These are phyloP conservation scores for Sphaeramia orbicularis DNA, from an alignment of 2,797 vertebrate genomes.

Conservation along the genomic window DNA sequence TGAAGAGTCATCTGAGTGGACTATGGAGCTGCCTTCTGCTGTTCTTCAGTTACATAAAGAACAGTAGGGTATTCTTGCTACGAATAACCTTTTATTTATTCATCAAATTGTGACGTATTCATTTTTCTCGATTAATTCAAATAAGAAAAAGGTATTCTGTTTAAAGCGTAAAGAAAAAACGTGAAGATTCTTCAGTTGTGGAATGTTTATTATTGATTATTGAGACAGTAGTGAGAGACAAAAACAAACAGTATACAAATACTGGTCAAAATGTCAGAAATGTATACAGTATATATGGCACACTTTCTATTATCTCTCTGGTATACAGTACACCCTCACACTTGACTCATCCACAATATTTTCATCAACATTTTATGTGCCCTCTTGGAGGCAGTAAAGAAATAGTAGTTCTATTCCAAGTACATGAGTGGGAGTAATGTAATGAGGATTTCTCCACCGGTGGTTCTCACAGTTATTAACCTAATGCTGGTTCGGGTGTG, in stretches of 20 bases:
- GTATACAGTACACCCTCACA: constrained; percentile 66
- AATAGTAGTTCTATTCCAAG: constrained; percentile 73
- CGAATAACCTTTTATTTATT: constrained; percentile 4
- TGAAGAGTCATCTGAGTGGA: constrained; percentile 7
- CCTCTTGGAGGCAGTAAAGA: constrained; percentile 71
- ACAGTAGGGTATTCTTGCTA: constrained; percentile 5
- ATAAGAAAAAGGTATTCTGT: neutral
- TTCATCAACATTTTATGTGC: constrained; percentile 59
- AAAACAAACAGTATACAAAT: constrained; percentile 56
- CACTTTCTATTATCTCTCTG: constrained; percentile 42
- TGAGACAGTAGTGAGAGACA: constrained; percentile 56
- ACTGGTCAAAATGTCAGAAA: constrained; percentile 51
- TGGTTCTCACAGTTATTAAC: constrained; percentile 66
- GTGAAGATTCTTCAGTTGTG: constrained; percentile 19
- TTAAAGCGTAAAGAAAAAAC: neutral
- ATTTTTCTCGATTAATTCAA: constrained; percentile 1
- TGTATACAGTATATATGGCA: constrained; percentile 51
- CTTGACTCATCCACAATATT: constrained; percentile 66
- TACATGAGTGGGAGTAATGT: constrained; percentile 73
- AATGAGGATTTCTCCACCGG: constrained; percentile 70
- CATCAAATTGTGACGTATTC: constrained; percentile 6
- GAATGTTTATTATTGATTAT: constrained; percentile 60
- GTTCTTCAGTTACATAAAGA: constrained; percentile 25
- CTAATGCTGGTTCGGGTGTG: constrained; percentile 41
- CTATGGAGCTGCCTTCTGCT: constrained; percentile 4